Evolutionary conservation across 2,888 invertebrate species (phyloP).

Genomic region (Dryadula phaetusa): DNA sequence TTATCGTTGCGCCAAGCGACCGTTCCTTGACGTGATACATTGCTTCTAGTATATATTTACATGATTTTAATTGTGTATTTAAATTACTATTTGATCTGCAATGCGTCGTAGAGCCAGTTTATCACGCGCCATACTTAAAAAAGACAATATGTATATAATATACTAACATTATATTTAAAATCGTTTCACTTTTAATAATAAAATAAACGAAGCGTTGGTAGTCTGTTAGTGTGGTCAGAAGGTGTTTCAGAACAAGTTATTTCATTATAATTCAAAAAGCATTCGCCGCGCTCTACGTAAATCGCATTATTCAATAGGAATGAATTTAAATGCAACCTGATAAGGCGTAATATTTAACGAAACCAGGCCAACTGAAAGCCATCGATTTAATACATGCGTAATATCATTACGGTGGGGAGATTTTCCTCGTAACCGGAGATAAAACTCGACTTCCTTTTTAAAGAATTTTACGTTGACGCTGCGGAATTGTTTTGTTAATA

Average conservation of each 20-base stretch:
- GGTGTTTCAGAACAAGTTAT: conserved; percentile 8
- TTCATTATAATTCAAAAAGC: conserved; percentile 26
- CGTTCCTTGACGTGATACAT: conserved; percentile 79
- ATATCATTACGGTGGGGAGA: conserved; percentile 64
- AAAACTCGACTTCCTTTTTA: conserved; percentile 40
- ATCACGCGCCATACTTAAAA: too few relatives aligned
- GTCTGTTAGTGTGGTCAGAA: neutral
- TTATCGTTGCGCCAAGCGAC: conserved; percentile 76
- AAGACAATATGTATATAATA: too few relatives aligned
- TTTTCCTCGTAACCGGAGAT: conserved; percentile 42
- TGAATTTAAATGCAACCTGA: conserved; percentile 44
- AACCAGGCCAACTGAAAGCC: conserved; percentile 65
- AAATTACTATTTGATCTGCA: conserved; percentile 30
- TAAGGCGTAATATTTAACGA: conserved; percentile 51
- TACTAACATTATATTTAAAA: conserved; percentile 10
- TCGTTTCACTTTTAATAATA: neutral
- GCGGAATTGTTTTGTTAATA: conserved; percentile 41
- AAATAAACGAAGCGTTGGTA: neutral
- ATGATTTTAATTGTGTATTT: conserved; percentile 51
- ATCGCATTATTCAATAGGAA: conserved; percentile 41
- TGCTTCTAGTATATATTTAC: conserved; percentile 65
- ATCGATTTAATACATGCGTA: conserved; percentile 74
- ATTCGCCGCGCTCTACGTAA: conserved; percentile 30
- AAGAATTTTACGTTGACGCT: conserved; percentile 39
- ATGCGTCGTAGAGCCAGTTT: conserved; percentile 20